Evolutionary conservation across 2,797 vertebrate genomes (phyloP), one percentile per base, ranked within the genome.

Genomic region (Periophthalmus magnuspinnatus): DNA sequence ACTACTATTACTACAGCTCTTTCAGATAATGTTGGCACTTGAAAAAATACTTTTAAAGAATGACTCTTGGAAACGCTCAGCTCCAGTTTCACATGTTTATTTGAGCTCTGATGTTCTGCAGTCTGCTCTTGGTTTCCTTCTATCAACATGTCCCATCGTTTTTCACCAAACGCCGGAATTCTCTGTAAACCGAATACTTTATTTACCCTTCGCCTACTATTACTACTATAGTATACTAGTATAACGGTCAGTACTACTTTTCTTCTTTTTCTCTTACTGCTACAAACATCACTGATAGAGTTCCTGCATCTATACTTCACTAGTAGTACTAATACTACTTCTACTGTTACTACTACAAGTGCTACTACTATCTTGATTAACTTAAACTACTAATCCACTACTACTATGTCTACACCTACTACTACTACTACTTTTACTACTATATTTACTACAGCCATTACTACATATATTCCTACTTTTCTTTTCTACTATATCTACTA

Each of bases 141-240:
- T 36, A 8, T 36, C 34, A 36, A 4, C 34, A 36, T 8, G 7
- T 36, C 34, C 1, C 5, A 21, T 22, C 14, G 70, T 71, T 71
- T 67, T 24, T 71, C 52, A 70, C 47, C 5, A 34, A 17, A 70
- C 4, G 3, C 34, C 4, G 5, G 34, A 36, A 36, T 36, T 36
- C 34, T 36, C 34, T 24, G 58, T 60, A 57, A 76, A 59, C 60
- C 45, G 47, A 60, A 55, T 41, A 52, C 68, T 56, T 62, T 69
- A 73, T 80, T 80, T 69, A 78, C 54, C 1, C 62, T 54, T 21
- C 6, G n/a, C 2, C 50, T 54, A n/a, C 50, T n/a, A 7, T 21
- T 21, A n/a, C 19, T 21, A n/a, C 17, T 21, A 21, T 34, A 34
- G 33, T 34, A 34, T 6, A 2, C 33, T 34, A 34, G 33, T 34